Conservation (phyloP, 2,888 invertebrate genomes). For the Temnothorax ravouxi region DNA sequence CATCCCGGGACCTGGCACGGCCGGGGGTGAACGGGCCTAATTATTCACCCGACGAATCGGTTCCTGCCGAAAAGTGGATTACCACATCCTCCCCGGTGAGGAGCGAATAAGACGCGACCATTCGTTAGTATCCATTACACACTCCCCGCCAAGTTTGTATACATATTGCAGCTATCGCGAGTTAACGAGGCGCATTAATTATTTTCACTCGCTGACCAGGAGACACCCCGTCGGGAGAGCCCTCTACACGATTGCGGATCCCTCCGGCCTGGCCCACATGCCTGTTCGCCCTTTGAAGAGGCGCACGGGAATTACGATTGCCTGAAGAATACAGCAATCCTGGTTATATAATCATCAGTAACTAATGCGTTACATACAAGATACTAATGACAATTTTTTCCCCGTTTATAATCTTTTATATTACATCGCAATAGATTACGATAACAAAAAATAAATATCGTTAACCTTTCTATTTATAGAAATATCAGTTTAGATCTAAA, state of each 20-base stretch:
- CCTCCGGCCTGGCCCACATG: not conserved
- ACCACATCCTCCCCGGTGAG: slow-evolving; percentile 63
- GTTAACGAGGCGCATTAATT: slow-evolving; percentile 75
- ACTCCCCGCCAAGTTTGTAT: slow-evolving; percentile 60
- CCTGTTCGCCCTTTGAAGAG: not conserved
- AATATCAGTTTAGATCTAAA: slow-evolving; percentile 24
- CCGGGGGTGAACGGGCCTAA: slow-evolving; percentile 70
- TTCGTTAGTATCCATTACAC: slow-evolving; percentile 68
- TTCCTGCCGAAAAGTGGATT: slow-evolving; percentile 77
- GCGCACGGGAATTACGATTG: not conserved
- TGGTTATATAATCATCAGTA: slow-evolving; percentile 18
- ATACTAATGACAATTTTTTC: not conserved
- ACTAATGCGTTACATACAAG: not conserved
- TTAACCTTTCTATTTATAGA: not conserved
- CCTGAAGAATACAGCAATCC: not conserved
- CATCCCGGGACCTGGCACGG: slow-evolving; percentile 58
- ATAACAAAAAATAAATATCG: slow-evolving; percentile 29
- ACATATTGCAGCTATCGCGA: slow-evolving; percentile 58
- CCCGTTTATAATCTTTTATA: not conserved
- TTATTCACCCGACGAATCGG: slow-evolving; percentile 72
- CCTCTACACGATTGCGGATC: slow-evolving; percentile 12
- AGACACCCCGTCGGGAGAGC: slow-evolving; percentile 65
- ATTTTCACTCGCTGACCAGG: slow-evolving; percentile 71
- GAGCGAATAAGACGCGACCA: slow-evolving; percentile 55
- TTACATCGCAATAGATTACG: not conserved